Evolutionary conservation across 64 coral and sea anemone species (phyloP), one percentile per base, ranked within the genome.

Genomic region (Porites lutea): DNA sequence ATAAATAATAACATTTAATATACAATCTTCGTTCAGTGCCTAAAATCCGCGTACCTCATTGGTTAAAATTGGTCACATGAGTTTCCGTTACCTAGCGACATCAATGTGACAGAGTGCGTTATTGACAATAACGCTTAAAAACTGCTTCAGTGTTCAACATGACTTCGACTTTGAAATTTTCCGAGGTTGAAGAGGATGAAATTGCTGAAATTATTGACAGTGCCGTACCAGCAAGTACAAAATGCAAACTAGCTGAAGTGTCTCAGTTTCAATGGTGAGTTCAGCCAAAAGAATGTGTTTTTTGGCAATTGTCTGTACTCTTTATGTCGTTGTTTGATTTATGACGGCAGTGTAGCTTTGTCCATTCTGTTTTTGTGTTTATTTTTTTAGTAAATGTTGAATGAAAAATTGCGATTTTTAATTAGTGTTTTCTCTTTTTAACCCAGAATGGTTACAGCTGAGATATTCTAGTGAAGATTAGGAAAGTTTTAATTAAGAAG

Each of bases 71-170:
- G 14, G 74, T 88, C 86, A 88, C 15, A 50, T 75, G 70, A 72
- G 46, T 88, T 88, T 6, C 53, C 71, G 86, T 74, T 88, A 88
- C 54, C 67, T 88, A 88, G 86, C 86, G 80, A 83, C 71, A 88
- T 88, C 86, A 76, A 88, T 55, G 43, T 76, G 72, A 88, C 67
- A 59, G 68, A 74, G 51, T 60, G 48, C 43, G 51, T 88, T 74
- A 88, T 88, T 73, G 27, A 74, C 52, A 88, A 76, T 75, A 75
- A 76, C 67, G 48, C 86, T 74, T 88, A 88, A 88, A 88, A 84
- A 84, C 82, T 84, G 82, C 27, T 85, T 55, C 82, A 86, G 83
- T 86, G 83, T 86, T 86, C 83, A 69, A 86, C 83, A 86, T 86
- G 63, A 71, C 70, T 88, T 76, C 87, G 59, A 75, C 69, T 88